Evolutionary conservation across 1,140 invertebrate genomes (phyloP).

Genomic region (Daktulosphaira vitifoliae): DNA sequence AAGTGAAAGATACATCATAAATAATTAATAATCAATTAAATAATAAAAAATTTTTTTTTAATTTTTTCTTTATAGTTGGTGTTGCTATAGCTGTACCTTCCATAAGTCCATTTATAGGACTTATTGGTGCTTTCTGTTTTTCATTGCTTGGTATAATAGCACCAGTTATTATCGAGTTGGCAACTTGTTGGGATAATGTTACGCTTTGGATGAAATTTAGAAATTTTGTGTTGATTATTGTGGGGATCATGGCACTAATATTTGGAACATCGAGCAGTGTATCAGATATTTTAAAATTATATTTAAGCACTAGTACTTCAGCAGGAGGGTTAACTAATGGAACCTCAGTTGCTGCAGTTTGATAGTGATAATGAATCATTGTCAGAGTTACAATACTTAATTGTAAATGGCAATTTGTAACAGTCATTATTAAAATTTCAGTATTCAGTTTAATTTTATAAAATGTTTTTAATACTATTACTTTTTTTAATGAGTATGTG

Average conservation of each 20-base stretch:
- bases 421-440: no score
- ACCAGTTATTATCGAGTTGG: conserved; percentile 77
- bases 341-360: neutral
- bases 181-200: conserved; percentile 62
- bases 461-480: no score
- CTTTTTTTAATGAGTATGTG: no score
- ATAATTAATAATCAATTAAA: neutral
- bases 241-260: conserved; percentile 64
- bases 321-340: no score
- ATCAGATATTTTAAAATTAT: conserved; percentile 60
- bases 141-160: conserved; percentile 85
- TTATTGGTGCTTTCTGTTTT: conserved; percentile 91
- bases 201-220: conserved; percentile 63
- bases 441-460: no score
- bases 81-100: conserved; percentile 78
- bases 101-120: conserved; percentile 80
- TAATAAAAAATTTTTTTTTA: no score
- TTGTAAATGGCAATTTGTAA: no score
- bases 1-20: neutral
- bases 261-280: conserved; percentile 72
- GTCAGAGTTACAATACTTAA: neutral
- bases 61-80: conserved; percentile 36
- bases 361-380: conserved; percentile 37
- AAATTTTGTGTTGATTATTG: conserved; percentile 61
- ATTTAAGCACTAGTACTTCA: no score